Conservation (phyloP, 2,888 invertebrate genomes). For the Euphydryas editha region DNA sequence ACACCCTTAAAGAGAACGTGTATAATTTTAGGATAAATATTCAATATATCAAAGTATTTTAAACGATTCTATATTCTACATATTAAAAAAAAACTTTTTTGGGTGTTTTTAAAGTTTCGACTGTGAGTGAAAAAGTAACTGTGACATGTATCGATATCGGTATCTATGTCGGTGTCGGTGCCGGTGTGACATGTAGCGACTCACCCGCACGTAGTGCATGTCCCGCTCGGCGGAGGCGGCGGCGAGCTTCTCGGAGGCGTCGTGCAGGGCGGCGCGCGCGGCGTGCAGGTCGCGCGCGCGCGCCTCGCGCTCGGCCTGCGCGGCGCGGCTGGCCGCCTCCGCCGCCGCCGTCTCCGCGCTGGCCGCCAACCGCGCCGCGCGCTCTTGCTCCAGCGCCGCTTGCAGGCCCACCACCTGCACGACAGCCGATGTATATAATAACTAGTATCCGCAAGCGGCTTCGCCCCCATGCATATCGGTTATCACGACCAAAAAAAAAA, state of each 20-base stretch:
- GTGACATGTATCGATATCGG: too few relatives aligned
- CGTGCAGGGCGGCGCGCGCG: conserved; percentile 69
- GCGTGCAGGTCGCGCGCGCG: conserved; percentile 70
- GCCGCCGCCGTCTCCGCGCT: conserved; percentile 90
- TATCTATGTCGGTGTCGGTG: neutral
- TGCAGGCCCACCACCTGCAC: conserved; percentile 88
- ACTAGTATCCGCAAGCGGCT: too few relatives aligned
- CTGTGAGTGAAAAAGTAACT: too few relatives aligned
- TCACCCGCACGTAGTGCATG: conserved; percentile 74
- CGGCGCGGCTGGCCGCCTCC: conserved; percentile 70
- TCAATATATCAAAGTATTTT: too few relatives aligned
- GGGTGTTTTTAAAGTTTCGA: too few relatives aligned
- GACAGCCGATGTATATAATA: neutral
- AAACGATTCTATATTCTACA: neutral
- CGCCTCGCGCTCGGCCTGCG: conserved; percentile 79
- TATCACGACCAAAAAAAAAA: too few relatives aligned
- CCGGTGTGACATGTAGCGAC: conserved; percentile 37
- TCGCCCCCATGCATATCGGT: too few relatives aligned
- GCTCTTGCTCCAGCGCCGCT: conserved; percentile 95
- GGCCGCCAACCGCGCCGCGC: conserved; percentile 91
- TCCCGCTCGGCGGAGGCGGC: conserved; percentile 74
- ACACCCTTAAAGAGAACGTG: neutral
- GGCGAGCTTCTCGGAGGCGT: conserved; percentile 73
- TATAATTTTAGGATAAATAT: too few relatives aligned
- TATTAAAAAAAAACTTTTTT: too few relatives aligned